These are phyloP conservation scores for Halesus radiatus DNA, from an alignment of 1,140 invertebrate species.

Conservation along the genomic window DNA sequence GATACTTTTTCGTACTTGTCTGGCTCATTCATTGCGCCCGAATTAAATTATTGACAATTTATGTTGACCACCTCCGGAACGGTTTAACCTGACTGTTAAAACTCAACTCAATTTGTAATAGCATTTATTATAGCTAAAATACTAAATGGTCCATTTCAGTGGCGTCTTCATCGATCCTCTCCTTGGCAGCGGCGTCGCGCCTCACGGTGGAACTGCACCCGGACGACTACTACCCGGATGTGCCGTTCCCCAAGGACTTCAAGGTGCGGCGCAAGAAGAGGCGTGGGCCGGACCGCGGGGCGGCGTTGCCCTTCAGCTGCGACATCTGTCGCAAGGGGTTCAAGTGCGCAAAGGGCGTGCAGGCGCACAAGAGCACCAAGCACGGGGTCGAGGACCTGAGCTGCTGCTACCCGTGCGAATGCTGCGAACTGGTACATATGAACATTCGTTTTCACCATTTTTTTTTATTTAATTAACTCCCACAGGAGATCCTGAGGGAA, in stretches of 20 bases:
- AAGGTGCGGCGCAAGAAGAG: conserved; percentile 32
- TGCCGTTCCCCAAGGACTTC: conserved; percentile 28
- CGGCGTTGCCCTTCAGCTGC: conserved; percentile 21
- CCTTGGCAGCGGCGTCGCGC: neutral
- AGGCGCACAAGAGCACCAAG: conserved; percentile 43
- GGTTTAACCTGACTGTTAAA: no score
- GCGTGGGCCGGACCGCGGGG: neutral
- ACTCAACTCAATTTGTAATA: no score
- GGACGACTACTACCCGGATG: conserved; percentile 33
- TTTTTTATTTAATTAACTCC: no score
- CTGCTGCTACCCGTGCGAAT: conserved; percentile 40
- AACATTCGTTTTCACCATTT: no score
- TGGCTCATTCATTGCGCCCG: no score
- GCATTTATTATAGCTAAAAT: no score
- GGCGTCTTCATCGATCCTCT: neutral
- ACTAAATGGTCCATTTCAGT: neutral
- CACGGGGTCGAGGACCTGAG: conserved; percentile 42
- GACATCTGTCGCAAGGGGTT: conserved; percentile 46
- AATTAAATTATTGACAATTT: no score
- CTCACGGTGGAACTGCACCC: conserved; percentile 41
- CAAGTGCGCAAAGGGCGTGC: conserved; percentile 39
- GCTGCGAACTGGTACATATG: conserved; percentile 23
- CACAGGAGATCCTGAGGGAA: no score
- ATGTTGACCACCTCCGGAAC: no score
- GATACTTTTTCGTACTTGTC: no score